Conservation (phyloP, 1,140 invertebrate species). For the Leptopilina clavipes region DNA sequence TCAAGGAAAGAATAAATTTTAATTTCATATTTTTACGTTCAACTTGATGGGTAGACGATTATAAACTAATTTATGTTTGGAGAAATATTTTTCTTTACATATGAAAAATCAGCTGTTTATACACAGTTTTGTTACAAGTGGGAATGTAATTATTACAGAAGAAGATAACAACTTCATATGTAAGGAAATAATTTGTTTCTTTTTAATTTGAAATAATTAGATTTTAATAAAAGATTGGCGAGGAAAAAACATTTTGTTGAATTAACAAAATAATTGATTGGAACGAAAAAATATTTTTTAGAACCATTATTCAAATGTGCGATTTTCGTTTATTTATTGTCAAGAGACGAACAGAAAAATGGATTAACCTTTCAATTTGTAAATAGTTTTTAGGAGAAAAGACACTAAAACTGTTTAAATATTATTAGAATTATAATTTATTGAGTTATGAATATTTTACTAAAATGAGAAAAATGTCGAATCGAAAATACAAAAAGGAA, state of each 20-base stretch:
- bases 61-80: background rate
- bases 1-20: background rate
- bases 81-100: background rate
- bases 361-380: no score
- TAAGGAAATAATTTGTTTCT: background rate
- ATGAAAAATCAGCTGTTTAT: slow-evolving; percentile 6
- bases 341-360: no score
- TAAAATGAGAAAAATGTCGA: background rate
- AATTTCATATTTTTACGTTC: background rate
- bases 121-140: background rate
- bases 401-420: no score
- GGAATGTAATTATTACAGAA: background rate
- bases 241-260: background rate
- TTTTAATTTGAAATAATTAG: background rate
- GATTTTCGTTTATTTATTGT: no score
- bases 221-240: background rate
- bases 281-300: no score
- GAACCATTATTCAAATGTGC: no score
- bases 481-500: background rate
- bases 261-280: no score
- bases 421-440: no score
- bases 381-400: no score
- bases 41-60: background rate
- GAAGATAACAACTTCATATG: background rate
- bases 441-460: no score